phyloP scores from a whole-genome alignment of 2,113 vertebrate genomes.

The Perognathus longimembris region DNA sequence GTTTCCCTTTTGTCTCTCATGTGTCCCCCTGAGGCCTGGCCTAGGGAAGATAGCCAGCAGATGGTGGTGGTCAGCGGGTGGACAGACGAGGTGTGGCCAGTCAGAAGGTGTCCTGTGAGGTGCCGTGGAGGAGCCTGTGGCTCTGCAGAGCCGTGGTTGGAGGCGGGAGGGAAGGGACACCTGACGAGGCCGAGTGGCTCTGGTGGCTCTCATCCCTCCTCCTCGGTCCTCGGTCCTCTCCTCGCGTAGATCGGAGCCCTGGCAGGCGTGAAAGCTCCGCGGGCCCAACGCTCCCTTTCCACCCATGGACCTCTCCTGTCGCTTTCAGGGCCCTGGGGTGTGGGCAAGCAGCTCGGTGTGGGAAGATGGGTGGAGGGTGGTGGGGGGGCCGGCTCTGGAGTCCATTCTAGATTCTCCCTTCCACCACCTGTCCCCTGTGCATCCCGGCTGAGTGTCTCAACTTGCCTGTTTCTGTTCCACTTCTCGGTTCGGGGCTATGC shows the following conservation, averaged over 20 bases:
- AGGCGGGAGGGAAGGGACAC: no score
- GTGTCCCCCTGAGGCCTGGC: neutral
- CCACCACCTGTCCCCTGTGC: neutral
- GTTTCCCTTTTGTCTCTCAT: neutral
- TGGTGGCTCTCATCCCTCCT: neutral
- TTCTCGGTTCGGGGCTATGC: neutral
- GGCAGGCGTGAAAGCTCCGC: neutral
- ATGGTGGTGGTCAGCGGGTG: rapidly evolving
- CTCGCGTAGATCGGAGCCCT: neutral
- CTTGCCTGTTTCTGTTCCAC: neutral
- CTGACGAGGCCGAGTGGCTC: neutral
- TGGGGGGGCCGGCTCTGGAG: no score
- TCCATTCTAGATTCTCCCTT: neutral
- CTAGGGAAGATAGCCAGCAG: neutral
- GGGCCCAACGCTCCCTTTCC: neutral
- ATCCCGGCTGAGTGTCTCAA: neutral
- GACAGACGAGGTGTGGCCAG: neutral
- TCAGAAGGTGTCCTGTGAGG: neutral
- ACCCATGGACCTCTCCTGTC: no score
- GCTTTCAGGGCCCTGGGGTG: neutral
- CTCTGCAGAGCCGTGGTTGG: neutral
- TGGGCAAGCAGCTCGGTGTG: no score
- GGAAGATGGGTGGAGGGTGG: no score
- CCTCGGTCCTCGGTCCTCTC: neutral
- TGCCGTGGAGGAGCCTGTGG: neutral